Evolutionary conservation across 2,888 invertebrate genomes (phyloP).

Genomic region (Falcaria lacertinaria): DNA sequence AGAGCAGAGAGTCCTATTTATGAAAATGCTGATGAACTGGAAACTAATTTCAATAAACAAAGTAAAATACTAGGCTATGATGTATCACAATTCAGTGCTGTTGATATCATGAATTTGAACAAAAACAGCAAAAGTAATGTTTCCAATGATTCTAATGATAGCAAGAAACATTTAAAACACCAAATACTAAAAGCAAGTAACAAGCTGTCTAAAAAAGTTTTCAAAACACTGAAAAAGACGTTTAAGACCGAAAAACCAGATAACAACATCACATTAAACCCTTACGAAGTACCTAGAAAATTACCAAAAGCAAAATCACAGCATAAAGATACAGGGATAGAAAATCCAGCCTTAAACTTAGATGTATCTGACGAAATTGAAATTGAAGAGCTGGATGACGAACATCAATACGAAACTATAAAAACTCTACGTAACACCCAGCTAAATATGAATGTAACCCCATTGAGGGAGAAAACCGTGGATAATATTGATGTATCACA

Average conservation of each 20-base stretch:
- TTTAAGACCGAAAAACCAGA: conserved; percentile 64
- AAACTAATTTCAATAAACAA: conserved; percentile 57
- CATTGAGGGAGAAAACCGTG: conserved; percentile 46
- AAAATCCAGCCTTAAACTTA: conserved; percentile 64
- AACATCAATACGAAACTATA: conserved; percentile 67
- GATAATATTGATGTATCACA: conserved; percentile 49
- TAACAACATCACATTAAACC: conserved; percentile 51
- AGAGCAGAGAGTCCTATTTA: conserved; percentile 63
- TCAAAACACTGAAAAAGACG: conserved; percentile 66
- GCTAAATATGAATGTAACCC: conserved; percentile 67
- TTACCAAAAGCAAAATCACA: conserved; percentile 45
- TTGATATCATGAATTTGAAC: conserved; percentile 69
- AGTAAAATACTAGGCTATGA: conserved; percentile 72
- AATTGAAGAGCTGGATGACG: conserved; percentile 55
- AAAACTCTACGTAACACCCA: conserved; percentile 66
- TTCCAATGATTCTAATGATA: conserved; percentile 59
- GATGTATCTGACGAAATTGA: conserved; percentile 73
- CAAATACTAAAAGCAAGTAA: conserved; percentile 60
- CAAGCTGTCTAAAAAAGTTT: conserved; percentile 65
- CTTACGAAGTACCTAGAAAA: conserved; percentile 71
- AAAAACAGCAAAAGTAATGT: conserved; percentile 40
- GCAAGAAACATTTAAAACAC: conserved; percentile 55
- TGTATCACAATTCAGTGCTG: conserved; percentile 63
- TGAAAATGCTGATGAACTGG: conserved; percentile 54
- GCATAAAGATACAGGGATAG: conserved; percentile 60